Evolutionary conservation across 2,888 invertebrate genomes (phyloP).

Genomic region (Xylophagus ater): DNA sequence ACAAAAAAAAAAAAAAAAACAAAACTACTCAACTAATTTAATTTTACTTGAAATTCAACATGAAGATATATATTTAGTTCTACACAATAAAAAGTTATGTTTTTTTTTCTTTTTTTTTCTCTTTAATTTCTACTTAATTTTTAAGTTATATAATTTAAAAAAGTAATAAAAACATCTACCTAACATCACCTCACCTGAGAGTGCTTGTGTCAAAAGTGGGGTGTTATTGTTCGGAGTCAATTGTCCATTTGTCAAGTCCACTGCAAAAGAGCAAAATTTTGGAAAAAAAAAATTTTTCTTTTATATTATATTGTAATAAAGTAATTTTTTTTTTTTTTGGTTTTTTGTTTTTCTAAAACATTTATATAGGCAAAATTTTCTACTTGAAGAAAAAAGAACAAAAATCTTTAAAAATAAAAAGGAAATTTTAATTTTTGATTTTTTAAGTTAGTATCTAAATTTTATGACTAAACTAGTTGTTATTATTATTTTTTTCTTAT

Average conservation of each 20-base stretch:
- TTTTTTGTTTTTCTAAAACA: no score
- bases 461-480: no score
- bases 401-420: no score
- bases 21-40: neutral
- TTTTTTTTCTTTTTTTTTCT: constrained; percentile 3
- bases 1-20: neutral
- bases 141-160: neutral
- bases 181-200: constrained; percentile 65
- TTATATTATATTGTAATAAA: neutral
- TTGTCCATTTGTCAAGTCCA: constrained; percentile 92
- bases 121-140: neutral
- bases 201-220: constrained; percentile 87
- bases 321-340: no score
- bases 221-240: constrained; percentile 93
- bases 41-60: no score
- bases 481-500: no score
- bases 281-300: neutral
- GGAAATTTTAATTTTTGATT: no score
- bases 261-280: constrained; percentile 46
- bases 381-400: no score
- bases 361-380: no score
- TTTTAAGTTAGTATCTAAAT: no score
- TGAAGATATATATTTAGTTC: no score
- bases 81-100: no score
- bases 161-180: constrained; percentile 11